Evolutionary conservation across 2,888 invertebrate genomes (phyloP).

Genomic region (Eucriotettix oculatus): DNA sequence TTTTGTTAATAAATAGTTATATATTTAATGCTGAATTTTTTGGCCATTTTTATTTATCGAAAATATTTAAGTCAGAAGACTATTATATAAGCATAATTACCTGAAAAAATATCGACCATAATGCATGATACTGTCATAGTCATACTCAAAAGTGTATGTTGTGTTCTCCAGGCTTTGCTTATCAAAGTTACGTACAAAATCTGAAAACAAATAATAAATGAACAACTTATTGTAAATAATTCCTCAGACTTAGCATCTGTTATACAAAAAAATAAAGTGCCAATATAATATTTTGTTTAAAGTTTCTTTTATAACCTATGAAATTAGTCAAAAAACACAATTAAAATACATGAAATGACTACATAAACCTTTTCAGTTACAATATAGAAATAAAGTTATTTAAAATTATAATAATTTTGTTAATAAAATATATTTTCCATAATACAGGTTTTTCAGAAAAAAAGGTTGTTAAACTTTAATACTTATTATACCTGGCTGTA

Average conservation of each 20-base stretch:
- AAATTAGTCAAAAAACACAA: too few relatives aligned
- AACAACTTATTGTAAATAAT: too few relatives aligned
- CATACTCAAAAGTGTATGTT: conserved; percentile 51
- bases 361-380: too few relatives aligned
- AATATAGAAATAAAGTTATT: too few relatives aligned
- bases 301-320: too few relatives aligned
- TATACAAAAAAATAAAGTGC: not conserved
- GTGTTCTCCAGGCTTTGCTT: conserved; percentile 45
- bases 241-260: not conserved
- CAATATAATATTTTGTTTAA: not conserved
- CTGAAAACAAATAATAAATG: conserved; percentile 23
- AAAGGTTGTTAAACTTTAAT: not conserved
- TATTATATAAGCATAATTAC: conserved; percentile 16
- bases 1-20: too few relatives aligned
- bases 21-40: too few relatives aligned
- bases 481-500: conserved; percentile 33
- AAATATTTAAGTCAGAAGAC: not conserved
- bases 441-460: not conserved
- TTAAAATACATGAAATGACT: too few relatives aligned
- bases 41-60: not conserved
- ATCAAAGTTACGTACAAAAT: conserved; percentile 43
- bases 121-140: conserved; percentile 66
- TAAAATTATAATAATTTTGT: too few relatives aligned
- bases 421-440: too few relatives aligned
- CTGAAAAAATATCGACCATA: conserved; percentile 49